Base-by-base conservation (phyloP, 2,888 invertebrate species). In the Drepana falcataria region DNA sequence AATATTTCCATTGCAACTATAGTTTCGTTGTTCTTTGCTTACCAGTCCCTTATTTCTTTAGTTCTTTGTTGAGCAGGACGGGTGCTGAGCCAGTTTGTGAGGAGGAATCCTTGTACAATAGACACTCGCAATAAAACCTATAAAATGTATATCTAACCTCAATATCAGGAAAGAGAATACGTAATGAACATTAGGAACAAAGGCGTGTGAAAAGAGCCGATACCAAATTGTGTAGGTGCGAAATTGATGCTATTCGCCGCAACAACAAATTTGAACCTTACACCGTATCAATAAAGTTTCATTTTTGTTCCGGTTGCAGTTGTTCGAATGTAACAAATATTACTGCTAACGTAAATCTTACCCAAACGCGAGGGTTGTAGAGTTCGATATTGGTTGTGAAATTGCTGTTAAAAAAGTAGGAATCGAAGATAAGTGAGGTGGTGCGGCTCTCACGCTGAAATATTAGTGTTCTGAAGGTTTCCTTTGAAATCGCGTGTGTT, bases 151-250 rank as follows among this genome's bases (percentile, higher is more conserved):
- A 85, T 83, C 80, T 79, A 77, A 78, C 79, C 79, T 73, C 83
- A 74, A 85, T 83, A 85, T 81, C 83, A 81, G 81, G 79, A 79
- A 79, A 85, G 81, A 77, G 87, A 87, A 87, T 86, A 85, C 83
- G 78, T 86, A 87, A 87, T 87, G 86, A 87, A 85, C 85, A 87
- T 87, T 86, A 87, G 79, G 83, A 87, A 85, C 85, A 85, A 86
- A 85, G 79, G 79, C 81, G 81, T 73, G 75, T 73, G 83, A 84
- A 85, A 85, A 84, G 81, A 83, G 77, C 83, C 82, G 81, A 85
- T 83, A 81, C 79, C 74, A 75, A 81, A 80, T 73, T 77, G 78
- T 81, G 79, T 78, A 82, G 83, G 82, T 83, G 83, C 71, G 83
- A 83, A 83, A 81, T 82, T 79, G 81, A 78, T 77, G 71, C 68